Base-by-base conservation (phyloP, 1,140 invertebrate genomes). In the Ephestia elutella region DNA sequence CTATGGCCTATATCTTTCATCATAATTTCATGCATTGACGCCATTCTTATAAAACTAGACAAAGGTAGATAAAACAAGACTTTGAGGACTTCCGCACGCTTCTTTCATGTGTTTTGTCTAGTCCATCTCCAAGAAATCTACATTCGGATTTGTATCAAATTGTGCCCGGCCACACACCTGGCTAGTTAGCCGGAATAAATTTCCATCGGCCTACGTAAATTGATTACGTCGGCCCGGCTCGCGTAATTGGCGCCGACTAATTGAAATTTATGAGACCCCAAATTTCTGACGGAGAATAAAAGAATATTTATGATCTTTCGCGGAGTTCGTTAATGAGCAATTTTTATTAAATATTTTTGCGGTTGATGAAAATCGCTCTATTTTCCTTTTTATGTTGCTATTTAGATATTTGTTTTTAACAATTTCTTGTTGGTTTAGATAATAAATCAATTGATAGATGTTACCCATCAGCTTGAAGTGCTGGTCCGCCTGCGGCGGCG, bases 241-340 rank as follows among this genome's bases (percentile, higher is more conserved):
- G 38, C 38, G 38, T 44, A 44, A 44, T 44, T 44, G 38, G 38
- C 38, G 38, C 38, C 38, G n/a, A 44, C 38, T 44, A 44, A 44
- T 44, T 44, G 38, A 44, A 44, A 44, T 44, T 44, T 44, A 44
- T 44, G 38, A 44, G 38, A 44, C 38, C 38, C 38, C 38, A n/a
- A 44, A 44, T 44, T 44, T 44, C 38, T 44, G 38, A 44, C 38
- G 38, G 38, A 44, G 38, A 44, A 44, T 44, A 44, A 44, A 44
- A 44, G 38, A 44, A 44, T 44, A 44, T 44, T 44, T 44, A 44
- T 44, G 38, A 44, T 44, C 38, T 17, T 38, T 44, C 38, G 10
- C 38, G 5, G 15, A 44, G 13, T 44, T 44, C 38, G 13, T 44
- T 44, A 44, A 44, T 44, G 38, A 44, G 38, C 13, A 44, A 44